A percentile compares a stretch with the other conserved stretches of the same genome.
Evolutionary conservation across 35 echinoderm and acorn worm species (phyloP).

Genomic region (Strongylocentrotus purpuratus): DNA sequence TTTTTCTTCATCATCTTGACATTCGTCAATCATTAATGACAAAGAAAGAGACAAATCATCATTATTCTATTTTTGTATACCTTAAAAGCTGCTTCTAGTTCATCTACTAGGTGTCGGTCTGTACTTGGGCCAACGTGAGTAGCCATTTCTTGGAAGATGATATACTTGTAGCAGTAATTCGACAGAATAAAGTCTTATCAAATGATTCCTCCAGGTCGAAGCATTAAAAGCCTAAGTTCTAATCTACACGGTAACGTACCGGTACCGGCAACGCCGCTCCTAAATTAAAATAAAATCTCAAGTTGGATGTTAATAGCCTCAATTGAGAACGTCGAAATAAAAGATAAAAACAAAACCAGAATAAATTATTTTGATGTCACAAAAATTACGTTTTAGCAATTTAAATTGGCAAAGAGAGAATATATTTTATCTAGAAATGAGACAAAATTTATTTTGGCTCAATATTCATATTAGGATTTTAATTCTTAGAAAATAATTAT

Average conservation of each 20-base stretch:
- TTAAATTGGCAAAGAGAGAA: not conserved
- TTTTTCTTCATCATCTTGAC: too few relatives aligned
- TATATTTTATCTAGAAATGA: not conserved
- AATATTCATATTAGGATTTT: not conserved
- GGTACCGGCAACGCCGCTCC: too few relatives aligned
- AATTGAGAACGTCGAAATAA: not conserved
- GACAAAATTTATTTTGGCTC: not conserved
- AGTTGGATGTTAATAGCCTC: not conserved
- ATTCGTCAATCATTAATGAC: too few relatives aligned
- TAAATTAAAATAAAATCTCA: not conserved
- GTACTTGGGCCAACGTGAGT: not conserved
- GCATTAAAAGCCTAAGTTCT: too few relatives aligned
- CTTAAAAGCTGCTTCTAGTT: constrained; percentile 57
- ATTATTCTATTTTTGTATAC: not conserved
- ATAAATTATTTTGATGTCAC: not conserved
- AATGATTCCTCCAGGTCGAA: too few relatives aligned
- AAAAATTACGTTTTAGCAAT: not conserved
- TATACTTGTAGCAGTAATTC: not conserved
- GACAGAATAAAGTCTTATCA: too few relatives aligned
- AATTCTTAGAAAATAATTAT: not conserved
- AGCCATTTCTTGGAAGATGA: constrained; percentile 27
- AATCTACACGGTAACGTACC: too few relatives aligned
- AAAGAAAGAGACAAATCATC: too few relatives aligned
- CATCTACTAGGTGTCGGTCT: constrained; percentile 56
- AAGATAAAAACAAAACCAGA: not conserved